Evolutionary conservation across 2,797 vertebrate genomes (phyloP).

Genomic region (Pelodytes ibericus): DNA sequence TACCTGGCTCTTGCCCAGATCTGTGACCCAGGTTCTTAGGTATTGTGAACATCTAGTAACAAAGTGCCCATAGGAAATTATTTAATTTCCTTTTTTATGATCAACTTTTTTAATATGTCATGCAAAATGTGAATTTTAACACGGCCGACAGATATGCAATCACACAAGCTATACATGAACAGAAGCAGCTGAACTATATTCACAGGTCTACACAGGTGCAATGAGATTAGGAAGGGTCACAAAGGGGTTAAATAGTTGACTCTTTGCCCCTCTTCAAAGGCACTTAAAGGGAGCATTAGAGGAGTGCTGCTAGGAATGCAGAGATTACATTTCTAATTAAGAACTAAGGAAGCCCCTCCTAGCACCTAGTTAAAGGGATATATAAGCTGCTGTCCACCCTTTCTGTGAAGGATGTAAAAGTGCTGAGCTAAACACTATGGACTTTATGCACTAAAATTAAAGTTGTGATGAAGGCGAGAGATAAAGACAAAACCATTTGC

Average conservation of each 20-base stretch:
- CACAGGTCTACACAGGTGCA: constrained; percentile 35
- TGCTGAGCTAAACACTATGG: not conserved
- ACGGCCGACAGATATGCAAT: not conserved
- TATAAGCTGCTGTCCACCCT: not conserved
- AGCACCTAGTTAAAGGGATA: not conserved
- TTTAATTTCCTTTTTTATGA: too few species aligned
- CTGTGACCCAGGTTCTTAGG: too few species aligned
- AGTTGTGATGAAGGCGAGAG: not conserved
- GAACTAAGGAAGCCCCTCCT: constrained; percentile 17
- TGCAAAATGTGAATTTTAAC: too few species aligned
- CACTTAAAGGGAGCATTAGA: constrained; percentile 29
- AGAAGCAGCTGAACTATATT: constrained; percentile 21
- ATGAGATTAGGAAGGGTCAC: constrained; percentile 28
- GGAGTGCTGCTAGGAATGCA: constrained; percentile 39
- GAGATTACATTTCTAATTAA: constrained; percentile 48
- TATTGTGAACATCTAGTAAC: too few species aligned
- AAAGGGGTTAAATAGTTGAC: constrained; percentile 49
- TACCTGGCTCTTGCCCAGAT: too few species aligned
- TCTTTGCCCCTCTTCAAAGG: constrained; percentile 41
- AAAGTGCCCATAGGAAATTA: too few species aligned
- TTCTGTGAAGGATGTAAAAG: too few species aligned
- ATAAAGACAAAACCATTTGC: not conserved
- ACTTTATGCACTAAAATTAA: not conserved
- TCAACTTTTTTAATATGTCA: too few species aligned
- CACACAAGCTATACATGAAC: not conserved